Percentiles rank a stretch among this genome's conserved stretches.
These are phyloP conservation scores for Oostethus manadensis DNA, from an alignment of 2,113 vertebrate genomes.

Conservation along the genomic window DNA sequence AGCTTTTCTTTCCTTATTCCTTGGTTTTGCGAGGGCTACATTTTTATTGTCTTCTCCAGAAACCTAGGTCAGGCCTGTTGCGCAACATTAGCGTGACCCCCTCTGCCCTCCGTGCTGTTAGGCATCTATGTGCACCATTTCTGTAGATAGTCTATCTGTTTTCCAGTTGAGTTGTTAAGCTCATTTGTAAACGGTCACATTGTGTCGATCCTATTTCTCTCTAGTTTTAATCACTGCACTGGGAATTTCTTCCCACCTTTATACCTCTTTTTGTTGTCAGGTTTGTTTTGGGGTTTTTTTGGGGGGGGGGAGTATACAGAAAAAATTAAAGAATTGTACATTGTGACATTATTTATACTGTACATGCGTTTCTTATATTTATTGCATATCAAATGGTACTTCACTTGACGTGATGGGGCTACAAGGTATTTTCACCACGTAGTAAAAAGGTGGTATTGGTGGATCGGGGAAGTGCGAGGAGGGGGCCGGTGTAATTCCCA, in stretches of 20 bases:
- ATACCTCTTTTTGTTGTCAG: conserved; percentile 66
- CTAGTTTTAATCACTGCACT: conserved; percentile 50
- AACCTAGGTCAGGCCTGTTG: too few species aligned
- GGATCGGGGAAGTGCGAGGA: conserved; percentile 61
- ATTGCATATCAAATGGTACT: conserved; percentile 72
- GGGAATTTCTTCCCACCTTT: conserved; percentile 56
- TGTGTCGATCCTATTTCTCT: conserved; percentile 38
- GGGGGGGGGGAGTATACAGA: conserved; percentile 29
- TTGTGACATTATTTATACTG: conserved; percentile 73
- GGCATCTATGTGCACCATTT: conserved; percentile 49
- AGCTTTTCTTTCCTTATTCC: too few species aligned
- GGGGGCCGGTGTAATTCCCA: conserved; percentile 57
- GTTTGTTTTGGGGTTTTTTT: conserved; percentile 38
- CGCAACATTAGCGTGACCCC: too few species aligned
- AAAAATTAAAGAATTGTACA: conserved; percentile 62
- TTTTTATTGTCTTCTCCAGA: too few species aligned
- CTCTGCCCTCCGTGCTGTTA: not conserved
- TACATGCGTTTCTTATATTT: conserved; percentile 77
- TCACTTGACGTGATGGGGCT: conserved; percentile 58
- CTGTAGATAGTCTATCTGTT: conserved; percentile 66
- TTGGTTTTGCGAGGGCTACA: too few species aligned
- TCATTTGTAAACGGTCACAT: conserved; percentile 56
- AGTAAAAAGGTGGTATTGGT: conserved; percentile 41
- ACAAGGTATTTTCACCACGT: conserved; percentile 68
- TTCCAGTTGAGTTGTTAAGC: conserved; percentile 60